Evolutionary conservation across 2,113 vertebrate genomes (phyloP), one percentile per base, ranked within the genome.

Genomic region (Semicossyphus pulcher): DNA sequence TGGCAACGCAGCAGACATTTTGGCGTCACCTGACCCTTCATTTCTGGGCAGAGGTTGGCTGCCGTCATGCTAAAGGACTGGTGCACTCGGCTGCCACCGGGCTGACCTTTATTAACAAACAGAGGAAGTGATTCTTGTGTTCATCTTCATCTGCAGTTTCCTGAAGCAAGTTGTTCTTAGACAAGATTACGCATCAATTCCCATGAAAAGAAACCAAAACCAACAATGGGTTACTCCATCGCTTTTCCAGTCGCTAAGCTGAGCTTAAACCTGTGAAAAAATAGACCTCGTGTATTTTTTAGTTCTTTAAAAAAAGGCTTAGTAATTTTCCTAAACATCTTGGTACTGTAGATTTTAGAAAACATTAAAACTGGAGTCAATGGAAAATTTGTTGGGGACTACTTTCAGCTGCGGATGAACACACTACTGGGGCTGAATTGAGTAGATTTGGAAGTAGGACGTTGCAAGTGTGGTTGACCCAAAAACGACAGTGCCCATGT

Each of bases 11-110:
- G 3, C 14, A 0, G 48, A 11, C 2, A 0, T 51, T 60, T 26
- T 7, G 18, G 14, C n/a, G 39, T 54, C 48, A 10, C 18, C 9
- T 5, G 18, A 9, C 37, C 31, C 49, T 63, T 54, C 31, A 45
- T 28, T 36, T 14, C 31, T 34, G 18, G 23, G 61, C 26, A 44
- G 52, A 39, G 4, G 41, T 32, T 34, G 39, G 32, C 44, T 44
- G 26, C 29, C 68, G 34, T 53, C 37, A 45, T 48, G 23, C 39
- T 59, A 36, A 59, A 12, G 37, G 25, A 53, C 21, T 76, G 34
- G 52, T 77, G 57, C 39, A 26, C 67, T 71, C 51, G 42, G 31
- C 25, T 15, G 42, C 42, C 11, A 1, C 41, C 25, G 41, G 49
- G 1, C 28, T 42, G 26, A 42, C 20, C n/a, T 76, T n/a, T 23